Evolutionary conservation across 2,797 vertebrate genomes (phyloP).

Genomic region (Acanthurus leucopareius): DNA sequence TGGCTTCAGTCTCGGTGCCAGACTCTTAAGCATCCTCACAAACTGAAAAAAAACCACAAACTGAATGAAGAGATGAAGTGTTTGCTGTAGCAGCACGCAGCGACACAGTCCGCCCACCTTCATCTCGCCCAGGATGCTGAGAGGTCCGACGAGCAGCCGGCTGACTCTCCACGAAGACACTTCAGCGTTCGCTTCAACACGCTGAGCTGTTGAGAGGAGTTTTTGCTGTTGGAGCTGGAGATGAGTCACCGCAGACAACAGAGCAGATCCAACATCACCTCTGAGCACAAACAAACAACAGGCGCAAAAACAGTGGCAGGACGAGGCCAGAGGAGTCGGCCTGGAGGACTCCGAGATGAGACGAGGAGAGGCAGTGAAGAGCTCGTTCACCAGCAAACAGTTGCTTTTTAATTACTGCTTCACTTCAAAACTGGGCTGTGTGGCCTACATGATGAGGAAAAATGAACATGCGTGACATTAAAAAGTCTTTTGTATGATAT

Average conservation of each 20-base stretch:
- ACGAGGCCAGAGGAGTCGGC: constrained; percentile 8
- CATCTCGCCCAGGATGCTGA: constrained; percentile 41
- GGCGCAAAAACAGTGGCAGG: background rate
- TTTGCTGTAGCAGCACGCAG: constrained; percentile 28
- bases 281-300: constrained; percentile 28
- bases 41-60: constrained; percentile 27
- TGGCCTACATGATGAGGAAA: background rate
- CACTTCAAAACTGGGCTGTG: background rate
- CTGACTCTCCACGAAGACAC: constrained; percentile 41
- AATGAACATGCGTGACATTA: no score
- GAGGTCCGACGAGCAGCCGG: constrained; percentile 46
- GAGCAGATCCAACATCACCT: constrained; percentile 41
- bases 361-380: no score
- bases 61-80: constrained; percentile 46
- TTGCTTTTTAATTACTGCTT: background rate
- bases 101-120: constrained; percentile 59
- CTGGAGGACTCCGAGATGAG: background rate
- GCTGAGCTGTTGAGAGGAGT: constrained; percentile 29
- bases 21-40: constrained; percentile 20
- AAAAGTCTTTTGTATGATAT: no score
- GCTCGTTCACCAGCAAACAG: background rate
- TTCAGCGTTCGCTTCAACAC: constrained; percentile 12
- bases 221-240: constrained; percentile 35
- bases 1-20: constrained; percentile 8
- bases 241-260: constrained; percentile 49